phyloP scores from a whole-genome alignment of 2,113 vertebrate species.

The Vidua chalybeata region DNA sequence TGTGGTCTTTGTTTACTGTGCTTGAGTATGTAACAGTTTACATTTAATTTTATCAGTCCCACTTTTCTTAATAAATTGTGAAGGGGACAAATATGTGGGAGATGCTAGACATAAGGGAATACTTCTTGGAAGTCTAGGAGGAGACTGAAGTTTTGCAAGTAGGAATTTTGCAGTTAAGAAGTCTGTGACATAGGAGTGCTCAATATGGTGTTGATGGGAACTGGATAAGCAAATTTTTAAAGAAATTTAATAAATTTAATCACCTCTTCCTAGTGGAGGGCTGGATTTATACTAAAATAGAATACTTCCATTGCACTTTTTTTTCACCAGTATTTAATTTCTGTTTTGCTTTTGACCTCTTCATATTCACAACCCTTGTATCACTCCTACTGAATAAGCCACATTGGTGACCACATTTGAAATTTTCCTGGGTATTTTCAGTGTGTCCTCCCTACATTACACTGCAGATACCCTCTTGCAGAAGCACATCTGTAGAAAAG shows the following conservation, averaged over 20 bases:
- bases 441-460: not conserved
- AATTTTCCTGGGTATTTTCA: not conserved
- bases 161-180: not conserved
- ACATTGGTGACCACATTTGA: not conserved
- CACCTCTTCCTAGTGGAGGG: not conserved
- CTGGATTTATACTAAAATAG: not conserved
- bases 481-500: not conserved
- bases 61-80: not conserved
- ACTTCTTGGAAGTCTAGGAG: not conserved
- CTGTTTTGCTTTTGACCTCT: not conserved
- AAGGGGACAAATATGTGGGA: not conserved
- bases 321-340: not conserved
- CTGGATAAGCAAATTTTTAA: not conserved
- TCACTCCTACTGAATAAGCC: not conserved
- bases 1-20: not conserved
- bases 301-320: not conserved
- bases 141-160: not conserved
- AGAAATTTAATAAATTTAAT: not conserved
- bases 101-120: not conserved
- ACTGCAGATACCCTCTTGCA: not conserved
- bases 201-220: not conserved
- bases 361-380: accelerated
- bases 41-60: not conserved
- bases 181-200: not conserved
- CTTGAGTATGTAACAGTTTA: not conserved